phyloP scores from a whole-genome alignment of 2,797 vertebrate genomes.

The Nannoperca obscura region DNA sequence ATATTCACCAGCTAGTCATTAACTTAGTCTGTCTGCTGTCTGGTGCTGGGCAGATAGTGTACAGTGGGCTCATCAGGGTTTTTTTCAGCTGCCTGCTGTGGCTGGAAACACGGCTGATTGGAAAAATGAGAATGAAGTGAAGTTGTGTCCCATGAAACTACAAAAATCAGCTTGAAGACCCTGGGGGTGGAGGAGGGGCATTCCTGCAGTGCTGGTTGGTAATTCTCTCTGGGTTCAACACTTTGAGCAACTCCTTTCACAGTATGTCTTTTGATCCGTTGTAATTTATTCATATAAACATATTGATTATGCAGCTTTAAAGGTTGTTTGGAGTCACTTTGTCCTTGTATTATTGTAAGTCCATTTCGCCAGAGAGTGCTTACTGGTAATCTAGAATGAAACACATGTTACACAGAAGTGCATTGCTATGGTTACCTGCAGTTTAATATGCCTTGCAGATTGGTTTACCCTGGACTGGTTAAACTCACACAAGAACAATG shows the following conservation, averaged over 20 bases:
- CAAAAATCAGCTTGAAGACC: conserved; percentile 12
- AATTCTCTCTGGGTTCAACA: not conserved
- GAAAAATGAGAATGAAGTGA: not conserved
- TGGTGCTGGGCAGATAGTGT: not conserved
- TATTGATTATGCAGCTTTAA: not conserved
- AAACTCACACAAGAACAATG: not conserved
- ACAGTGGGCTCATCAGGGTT: not conserved
- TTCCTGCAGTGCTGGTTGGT: not conserved
- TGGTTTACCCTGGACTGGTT: not conserved
- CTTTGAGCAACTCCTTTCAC: not conserved
- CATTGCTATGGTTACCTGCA: conserved; percentile 29
- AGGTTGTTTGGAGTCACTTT: not conserved
- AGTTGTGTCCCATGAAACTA: not conserved
- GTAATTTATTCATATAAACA: not conserved
- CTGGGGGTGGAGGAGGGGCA: not conserved
- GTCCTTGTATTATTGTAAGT: not conserved
- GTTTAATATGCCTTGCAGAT: conserved; percentile 5
- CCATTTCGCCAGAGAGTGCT: conserved; percentile 4
- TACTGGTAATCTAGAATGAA: not conserved
- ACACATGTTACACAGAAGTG: too few species aligned
- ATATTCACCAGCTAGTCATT: not conserved
- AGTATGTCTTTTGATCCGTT: not conserved
- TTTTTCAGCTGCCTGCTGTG: not conserved
- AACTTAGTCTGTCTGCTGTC: not conserved
- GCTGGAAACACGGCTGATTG: not conserved